These are phyloP conservation scores for Melanerpes aurifrons DNA, from an alignment of 2,113 vertebrate species.

Conservation along the genomic window DNA sequence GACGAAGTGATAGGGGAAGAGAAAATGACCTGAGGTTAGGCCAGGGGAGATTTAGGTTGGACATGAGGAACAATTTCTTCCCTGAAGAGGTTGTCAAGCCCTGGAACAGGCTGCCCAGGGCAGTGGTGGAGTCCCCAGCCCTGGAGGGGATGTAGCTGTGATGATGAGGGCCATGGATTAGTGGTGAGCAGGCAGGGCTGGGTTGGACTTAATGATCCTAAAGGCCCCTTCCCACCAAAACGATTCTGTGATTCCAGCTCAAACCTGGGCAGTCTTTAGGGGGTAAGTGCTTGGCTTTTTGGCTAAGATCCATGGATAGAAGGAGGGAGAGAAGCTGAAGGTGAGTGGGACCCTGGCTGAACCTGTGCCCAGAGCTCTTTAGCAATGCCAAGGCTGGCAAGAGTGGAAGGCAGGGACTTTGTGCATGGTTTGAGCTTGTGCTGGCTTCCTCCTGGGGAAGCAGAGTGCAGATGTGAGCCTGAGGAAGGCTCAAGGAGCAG, in stretches of 20 bases:
- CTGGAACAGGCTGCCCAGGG: background rate
- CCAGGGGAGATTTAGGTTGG: too few relatives aligned
- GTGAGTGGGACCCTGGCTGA: background rate
- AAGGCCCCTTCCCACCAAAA: background rate
- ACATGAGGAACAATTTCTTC: background rate
- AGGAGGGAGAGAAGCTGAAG: background rate
- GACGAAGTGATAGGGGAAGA: background rate
- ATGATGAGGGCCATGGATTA: background rate
- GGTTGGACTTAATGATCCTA: background rate
- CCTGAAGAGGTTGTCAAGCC: background rate
- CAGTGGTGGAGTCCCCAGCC: background rate
- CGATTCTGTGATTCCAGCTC: background rate
- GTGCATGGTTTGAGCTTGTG: background rate
- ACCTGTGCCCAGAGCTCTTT: background rate
- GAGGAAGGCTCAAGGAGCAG: background rate
- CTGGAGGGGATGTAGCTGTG: background rate
- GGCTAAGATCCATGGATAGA: background rate
- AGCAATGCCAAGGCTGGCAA: background rate
- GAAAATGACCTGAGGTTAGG: background rate
- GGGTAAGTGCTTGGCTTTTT: background rate
- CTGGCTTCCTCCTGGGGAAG: background rate
- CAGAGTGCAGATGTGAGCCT: background rate
- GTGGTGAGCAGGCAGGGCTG: background rate
- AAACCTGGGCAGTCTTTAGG: background rate
- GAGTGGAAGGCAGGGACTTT: rapidly evolving